Evolutionary conservation across 1,140 invertebrate genomes (phyloP).

Genomic region (Heliothis subflexa): DNA sequence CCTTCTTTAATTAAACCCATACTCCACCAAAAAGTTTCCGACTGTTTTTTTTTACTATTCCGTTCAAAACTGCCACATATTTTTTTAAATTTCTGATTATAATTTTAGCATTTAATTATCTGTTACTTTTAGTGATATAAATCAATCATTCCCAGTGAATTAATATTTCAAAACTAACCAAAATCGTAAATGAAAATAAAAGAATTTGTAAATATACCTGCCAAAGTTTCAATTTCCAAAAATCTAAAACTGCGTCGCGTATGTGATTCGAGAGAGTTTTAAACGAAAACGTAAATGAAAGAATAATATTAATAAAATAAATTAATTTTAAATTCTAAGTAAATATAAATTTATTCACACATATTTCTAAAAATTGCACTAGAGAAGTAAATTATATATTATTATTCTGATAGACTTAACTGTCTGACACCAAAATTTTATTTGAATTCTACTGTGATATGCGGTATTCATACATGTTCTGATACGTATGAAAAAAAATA

Average conservation of each 20-base stretch:
- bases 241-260: conserved; percentile 77
- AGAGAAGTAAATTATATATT: conserved; percentile 69
- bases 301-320: conserved; percentile 56
- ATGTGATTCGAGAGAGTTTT: conserved; percentile 78
- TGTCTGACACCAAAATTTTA: not conserved
- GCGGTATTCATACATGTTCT: not conserved
- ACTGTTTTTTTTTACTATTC: no score
- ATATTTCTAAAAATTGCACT: conserved; percentile 83
- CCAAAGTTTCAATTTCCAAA: not conserved
- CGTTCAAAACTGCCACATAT: no score
- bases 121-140: no score
- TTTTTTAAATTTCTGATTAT: no score
- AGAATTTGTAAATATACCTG: not conserved
- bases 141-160: no score
- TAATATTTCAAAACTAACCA: no score
- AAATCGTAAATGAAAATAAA: not conserved
- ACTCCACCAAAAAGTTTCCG: no score
- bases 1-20: no score
- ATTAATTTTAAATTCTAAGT: conserved; percentile 56
- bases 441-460: not conserved
- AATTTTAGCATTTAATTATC: no score
- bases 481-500: not conserved
- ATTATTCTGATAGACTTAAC: conserved; percentile 53
- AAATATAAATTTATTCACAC: conserved; percentile 73
- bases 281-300: conserved; percentile 71